These are phyloP conservation scores for Tetranychus truncatus DNA, from an alignment of 2,888 invertebrate species.

Conservation along the genomic window DNA sequence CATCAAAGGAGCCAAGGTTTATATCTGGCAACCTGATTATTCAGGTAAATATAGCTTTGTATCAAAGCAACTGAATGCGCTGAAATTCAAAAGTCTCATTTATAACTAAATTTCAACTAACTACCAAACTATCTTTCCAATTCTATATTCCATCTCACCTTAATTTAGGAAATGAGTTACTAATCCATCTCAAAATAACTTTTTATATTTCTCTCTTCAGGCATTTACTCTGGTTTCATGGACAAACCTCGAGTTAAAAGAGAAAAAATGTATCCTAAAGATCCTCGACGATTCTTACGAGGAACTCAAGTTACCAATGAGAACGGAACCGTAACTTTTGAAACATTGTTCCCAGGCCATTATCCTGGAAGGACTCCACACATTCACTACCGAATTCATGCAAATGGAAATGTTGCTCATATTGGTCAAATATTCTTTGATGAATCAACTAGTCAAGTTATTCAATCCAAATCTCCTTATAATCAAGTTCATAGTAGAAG, in stretches of 20 bases:
- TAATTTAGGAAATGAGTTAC: too few species aligned
- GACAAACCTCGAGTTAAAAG: not conserved
- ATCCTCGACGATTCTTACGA: constrained; percentile 12
- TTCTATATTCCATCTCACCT: too few species aligned
- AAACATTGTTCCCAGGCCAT: constrained; percentile 6
- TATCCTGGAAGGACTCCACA: constrained; percentile 7
- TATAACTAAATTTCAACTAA: too few species aligned
- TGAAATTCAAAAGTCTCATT: not conserved
- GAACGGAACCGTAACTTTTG: constrained; percentile 4
- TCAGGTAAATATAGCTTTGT: not conserved
- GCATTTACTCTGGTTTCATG: constrained; percentile 8
- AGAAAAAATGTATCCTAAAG: constrained; percentile 5
- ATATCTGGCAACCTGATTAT: constrained; percentile 8
- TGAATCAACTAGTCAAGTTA: not conserved
- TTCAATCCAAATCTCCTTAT: not conserved
- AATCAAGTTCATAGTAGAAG: constrained; percentile 10
- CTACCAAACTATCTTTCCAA: too few species aligned
- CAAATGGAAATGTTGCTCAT: constrained; percentile 9
- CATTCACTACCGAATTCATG: constrained; percentile 1
- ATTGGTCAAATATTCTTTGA: constrained; percentile 11
- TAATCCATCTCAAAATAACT: not conserved
- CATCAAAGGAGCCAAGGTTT: not conserved
- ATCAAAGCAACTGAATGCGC: not conserved
- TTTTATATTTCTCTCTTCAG: not conserved
- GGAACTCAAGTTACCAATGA: constrained; percentile 5